phyloP scores from a whole-genome alignment of 2,797 vertebrate species.

The Danio tinwini region DNA sequence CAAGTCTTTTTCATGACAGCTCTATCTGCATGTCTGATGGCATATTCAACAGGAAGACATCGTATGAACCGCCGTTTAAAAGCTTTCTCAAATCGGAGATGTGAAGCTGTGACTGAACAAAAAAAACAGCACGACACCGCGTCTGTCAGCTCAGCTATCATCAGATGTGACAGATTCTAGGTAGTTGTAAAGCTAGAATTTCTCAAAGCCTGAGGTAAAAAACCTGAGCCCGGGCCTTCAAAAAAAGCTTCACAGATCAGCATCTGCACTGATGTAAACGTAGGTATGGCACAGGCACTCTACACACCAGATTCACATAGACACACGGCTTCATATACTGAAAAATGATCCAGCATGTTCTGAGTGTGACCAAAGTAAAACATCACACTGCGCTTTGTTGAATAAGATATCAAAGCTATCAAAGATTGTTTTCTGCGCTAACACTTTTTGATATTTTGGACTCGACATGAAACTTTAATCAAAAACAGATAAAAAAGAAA shows the following conservation, averaged over 20 bases:
- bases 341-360: conserved; percentile 13
- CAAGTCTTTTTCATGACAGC: neutral
- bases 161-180: conserved; percentile 14
- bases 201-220: conserved; percentile 3
- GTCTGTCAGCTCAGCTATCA: conserved; percentile 22
- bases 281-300: neutral
- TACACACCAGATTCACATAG: neutral
- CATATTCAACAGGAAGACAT: conserved; percentile 6
- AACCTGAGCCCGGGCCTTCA: neutral
- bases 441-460: conserved; percentile 24
- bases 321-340: neutral
- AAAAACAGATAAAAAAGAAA: conserved; percentile 32
- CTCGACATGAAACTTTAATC: conserved; percentile 41
- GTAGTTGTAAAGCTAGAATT: conserved; percentile 30
- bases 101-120: neutral
- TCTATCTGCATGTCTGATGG: neutral
- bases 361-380: conserved; percentile 11
- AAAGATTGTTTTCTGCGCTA: conserved; percentile 32
- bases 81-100: neutral
- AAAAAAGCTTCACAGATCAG: neutral
- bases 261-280: neutral
- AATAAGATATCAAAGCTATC: conserved; percentile 45
- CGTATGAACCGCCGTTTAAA: neutral
- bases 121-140: neutral
- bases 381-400: conserved; percentile 13